phyloP scores from a whole-genome alignment of 2,888 invertebrate genomes.

The Pherbina coryleti region DNA sequence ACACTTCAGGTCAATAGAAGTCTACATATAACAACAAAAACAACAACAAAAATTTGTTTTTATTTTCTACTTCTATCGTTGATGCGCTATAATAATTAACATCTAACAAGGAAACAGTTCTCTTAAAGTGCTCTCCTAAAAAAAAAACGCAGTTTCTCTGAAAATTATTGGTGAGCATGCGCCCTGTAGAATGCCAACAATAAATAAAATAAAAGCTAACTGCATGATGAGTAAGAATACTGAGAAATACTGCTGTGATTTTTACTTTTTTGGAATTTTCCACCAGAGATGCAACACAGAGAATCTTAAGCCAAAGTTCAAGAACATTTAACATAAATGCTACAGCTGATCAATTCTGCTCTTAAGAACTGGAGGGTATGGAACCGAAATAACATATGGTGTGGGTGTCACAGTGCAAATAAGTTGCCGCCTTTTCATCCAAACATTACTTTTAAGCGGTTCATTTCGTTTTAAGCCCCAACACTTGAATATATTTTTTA shows the following conservation, averaged over 20 bases:
- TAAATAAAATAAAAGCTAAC: not conserved
- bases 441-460: too few species aligned
- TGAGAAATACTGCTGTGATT: not conserved
- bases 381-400: not conserved
- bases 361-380: not conserved
- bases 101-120: not conserved
- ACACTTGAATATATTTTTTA: too few species aligned
- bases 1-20: conserved; percentile 14
- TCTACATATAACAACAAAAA: not conserved
- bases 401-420: not conserved
- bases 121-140: not conserved
- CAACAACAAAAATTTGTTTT: not conserved
- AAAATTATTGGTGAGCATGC: conserved; percentile 14
- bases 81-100: not conserved
- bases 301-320: conserved; percentile 23
- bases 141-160: not conserved
- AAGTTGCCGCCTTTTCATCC: not conserved
- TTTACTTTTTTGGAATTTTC: not conserved
- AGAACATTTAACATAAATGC: conserved; percentile 19
- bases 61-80: not conserved
- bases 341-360: conserved; percentile 20
- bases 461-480: too few species aligned
- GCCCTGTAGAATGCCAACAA: not conserved
- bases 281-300: not conserved
- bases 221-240: not conserved